phyloP scores from a whole-genome alignment of 2,888 invertebrate species.

The Troides aeacus region DNA sequence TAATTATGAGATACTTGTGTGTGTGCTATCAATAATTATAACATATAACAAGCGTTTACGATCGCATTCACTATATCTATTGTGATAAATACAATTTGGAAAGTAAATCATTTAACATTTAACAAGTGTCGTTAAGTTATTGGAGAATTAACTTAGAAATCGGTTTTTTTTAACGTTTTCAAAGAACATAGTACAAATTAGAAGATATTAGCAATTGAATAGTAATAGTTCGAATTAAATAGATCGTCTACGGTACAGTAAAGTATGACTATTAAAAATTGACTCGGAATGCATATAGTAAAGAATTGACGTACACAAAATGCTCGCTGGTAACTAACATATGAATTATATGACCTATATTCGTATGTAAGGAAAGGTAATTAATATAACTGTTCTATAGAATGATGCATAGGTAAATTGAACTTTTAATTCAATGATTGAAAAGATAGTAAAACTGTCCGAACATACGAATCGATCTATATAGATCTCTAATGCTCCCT shows the following conservation, averaged over 20 bases:
- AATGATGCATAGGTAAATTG: constrained; percentile 24
- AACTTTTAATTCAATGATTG: constrained; percentile 10
- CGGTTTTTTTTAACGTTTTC: background rate
- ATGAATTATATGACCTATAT: constrained; percentile 28
- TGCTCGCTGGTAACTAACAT: constrained; percentile 43
- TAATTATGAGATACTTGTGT: constrained; percentile 17
- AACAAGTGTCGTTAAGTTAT: constrained; percentile 24
- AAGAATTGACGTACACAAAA: constrained; percentile 49
- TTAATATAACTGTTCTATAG: background rate
- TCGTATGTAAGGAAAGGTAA: constrained; percentile 9
- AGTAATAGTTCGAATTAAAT: constrained; percentile 41
- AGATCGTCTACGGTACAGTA: constrained; percentile 45
- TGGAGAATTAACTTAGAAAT: constrained; percentile 49
- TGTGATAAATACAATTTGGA: constrained; percentile 18
- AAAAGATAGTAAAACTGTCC: constrained; percentile 10
- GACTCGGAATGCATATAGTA: constrained; percentile 33
- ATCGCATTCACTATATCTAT: constrained; percentile 20
- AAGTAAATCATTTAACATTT: constrained; percentile 21
- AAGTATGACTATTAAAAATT: constrained; percentile 19
- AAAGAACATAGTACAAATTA: constrained; percentile 29
- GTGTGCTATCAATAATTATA: constrained; percentile 22
- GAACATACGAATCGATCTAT: constrained; percentile 52
- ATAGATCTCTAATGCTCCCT: constrained; percentile 38
- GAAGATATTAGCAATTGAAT: constrained; percentile 29
- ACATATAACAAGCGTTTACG: constrained; percentile 28